These are phyloP conservation scores for Scolopax bukidnonensis DNA, from an alignment of 2,797 vertebrate species.

Conservation along the genomic window DNA sequence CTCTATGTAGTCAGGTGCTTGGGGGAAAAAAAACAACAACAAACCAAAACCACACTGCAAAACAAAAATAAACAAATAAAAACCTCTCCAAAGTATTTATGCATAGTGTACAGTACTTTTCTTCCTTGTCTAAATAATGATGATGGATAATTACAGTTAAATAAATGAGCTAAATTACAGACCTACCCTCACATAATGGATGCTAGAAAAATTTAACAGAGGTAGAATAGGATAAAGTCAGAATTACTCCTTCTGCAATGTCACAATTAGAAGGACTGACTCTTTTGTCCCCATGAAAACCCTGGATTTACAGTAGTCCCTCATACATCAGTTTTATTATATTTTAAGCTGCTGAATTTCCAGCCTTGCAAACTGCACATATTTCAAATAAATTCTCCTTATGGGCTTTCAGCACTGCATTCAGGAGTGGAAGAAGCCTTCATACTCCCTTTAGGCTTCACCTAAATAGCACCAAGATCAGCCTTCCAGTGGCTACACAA, in stretches of 20 bases:
- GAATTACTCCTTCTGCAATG: neutral
- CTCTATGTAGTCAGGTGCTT: neutral
- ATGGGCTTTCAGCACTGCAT: neutral
- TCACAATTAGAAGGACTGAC: neutral
- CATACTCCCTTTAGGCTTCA: neutral
- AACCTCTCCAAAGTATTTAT: neutral
- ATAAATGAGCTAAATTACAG: neutral
- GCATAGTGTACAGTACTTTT: neutral
- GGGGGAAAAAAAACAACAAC: accelerated
- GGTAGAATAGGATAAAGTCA: neutral
- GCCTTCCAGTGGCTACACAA: neutral
- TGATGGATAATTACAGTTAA: neutral
- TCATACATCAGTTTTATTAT: neutral
- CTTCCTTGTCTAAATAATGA: neutral
- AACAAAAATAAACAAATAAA: neutral
- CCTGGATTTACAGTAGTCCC: neutral
- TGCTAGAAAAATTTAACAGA: neutral
- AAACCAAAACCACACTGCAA: neutral
- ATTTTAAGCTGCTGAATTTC: neutral
- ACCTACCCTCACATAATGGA: neutral
- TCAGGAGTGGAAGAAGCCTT: neutral
- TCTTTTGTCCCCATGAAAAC: neutral
- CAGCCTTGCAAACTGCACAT: neutral
- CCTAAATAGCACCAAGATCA: neutral
- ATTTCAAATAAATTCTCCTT: neutral